Base-by-base conservation (phyloP, 2,888 invertebrate species). In the Hofmannophila pseudospretella region DNA sequence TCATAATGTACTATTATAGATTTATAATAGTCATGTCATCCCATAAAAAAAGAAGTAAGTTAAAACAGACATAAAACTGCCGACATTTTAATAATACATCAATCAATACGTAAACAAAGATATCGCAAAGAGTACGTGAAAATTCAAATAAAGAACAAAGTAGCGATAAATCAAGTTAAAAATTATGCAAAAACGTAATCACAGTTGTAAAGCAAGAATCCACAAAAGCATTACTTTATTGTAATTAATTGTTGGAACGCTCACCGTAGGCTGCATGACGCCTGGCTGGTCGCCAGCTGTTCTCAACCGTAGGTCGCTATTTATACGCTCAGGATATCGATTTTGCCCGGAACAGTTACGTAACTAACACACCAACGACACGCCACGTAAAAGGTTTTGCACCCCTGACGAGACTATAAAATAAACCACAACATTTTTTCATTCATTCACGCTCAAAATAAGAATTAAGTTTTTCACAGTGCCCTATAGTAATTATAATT, bases 251-350 rank as follows among this genome's bases (percentile, higher is more conserved):
- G 27, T 27, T 10, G 2, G n/a, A 30, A 7, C 7, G 50, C 81
- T 78, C 57, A 85, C 84, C 80, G 75, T 62, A 59, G 85, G 70
- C 72, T 84, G 84, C 85, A 86, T 81, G 57, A 45, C 61, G 56
- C 58, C 72, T 75, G 78, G 73, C 81, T 44, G 39, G 36, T 55
- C 56, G 82, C 84, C 85, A 86, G 85, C 82, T 86, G 82, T 79
- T 82, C 67, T 66, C 73, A 70, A 76, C 61, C 67, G 63, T 67
- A 56, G 39, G 70, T 61, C 54, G 63, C 73, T 86, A 84, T 85
- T 78, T 80, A 81, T 84, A 82, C 79, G 70, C 71, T 70, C 70
- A 66, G 69, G 69, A 63, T 85, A 86, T 86, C 71, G 85, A 86
- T 85, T 79, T 82, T 75, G 53, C 57, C 78, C 76, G 79, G 77